Conservation (phyloP, 2,113 vertebrate species). For the Dascyllus trimaculatus region DNA sequence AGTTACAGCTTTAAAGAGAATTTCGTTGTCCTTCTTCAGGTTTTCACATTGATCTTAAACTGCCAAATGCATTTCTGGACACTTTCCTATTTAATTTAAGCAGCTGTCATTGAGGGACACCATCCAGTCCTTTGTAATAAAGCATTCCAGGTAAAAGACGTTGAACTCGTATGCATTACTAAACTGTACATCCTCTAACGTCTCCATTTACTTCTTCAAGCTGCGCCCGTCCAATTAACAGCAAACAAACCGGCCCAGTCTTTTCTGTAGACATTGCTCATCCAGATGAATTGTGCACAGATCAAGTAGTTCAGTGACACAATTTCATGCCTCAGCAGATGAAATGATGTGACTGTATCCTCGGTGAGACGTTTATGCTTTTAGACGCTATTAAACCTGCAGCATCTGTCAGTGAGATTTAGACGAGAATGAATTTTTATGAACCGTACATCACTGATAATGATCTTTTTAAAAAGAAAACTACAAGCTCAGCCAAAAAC, state of each 20-base stretch:
- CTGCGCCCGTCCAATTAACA: slow-evolving; percentile 13
- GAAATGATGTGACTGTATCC: slow-evolving; percentile 5
- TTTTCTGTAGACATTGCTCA: slow-evolving; percentile 10
- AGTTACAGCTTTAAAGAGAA: slow-evolving; percentile 29
- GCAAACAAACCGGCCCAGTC: slow-evolving; percentile 2
- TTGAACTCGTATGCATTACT: slow-evolving; percentile 13
- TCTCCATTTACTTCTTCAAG: slow-evolving; percentile 39
- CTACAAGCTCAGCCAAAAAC: background rate
- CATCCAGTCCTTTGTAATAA: slow-evolving; percentile 40
- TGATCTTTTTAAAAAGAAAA: too few species aligned
- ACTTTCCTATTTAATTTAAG: slow-evolving; percentile 53
- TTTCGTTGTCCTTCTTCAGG: slow-evolving; percentile 10
- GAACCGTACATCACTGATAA: background rate
- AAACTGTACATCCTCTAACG: background rate
- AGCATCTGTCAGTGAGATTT: background rate
- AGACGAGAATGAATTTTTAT: background rate
- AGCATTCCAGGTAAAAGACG: slow-evolving; percentile 31
- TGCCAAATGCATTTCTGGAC: slow-evolving; percentile 48
- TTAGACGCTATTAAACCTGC: slow-evolving; percentile 3
- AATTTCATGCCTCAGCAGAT: slow-evolving; percentile 40
- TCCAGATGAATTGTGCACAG: slow-evolving; percentile 26
- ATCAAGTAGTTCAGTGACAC: slow-evolving; percentile 15
- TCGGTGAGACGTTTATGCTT: background rate
- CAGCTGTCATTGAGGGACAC: slow-evolving; percentile 22
- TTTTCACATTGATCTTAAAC: slow-evolving; percentile 42